Evolutionary conservation across 2,888 invertebrate genomes (phyloP).

Genomic region (Tineola bisselliella): DNA sequence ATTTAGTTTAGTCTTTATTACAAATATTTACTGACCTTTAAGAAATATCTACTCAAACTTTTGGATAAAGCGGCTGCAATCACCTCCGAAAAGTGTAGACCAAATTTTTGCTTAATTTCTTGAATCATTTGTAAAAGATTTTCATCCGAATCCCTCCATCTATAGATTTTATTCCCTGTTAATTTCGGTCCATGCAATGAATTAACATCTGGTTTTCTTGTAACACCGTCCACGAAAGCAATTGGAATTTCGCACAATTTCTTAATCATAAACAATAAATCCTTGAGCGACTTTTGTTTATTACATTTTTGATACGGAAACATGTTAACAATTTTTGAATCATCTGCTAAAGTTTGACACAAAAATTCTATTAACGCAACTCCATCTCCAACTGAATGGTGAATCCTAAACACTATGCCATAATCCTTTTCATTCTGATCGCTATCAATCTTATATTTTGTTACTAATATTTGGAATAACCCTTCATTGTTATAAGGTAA

Average conservation of each 20-base stretch:
- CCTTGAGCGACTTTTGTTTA: constrained; percentile 20
- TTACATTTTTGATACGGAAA: constrained; percentile 24
- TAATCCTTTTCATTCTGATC: constrained; percentile 25
- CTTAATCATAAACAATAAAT: constrained; percentile 27
- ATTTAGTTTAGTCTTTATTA: not conserved
- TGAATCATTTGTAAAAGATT: constrained; percentile 40
- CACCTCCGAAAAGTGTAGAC: constrained; percentile 52
- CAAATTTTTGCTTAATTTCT: constrained; percentile 33
- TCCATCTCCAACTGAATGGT: constrained; percentile 67
- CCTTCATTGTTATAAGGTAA: constrained; percentile 54
- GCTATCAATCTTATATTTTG: constrained; percentile 28
- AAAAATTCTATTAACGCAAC: constrained; percentile 57
- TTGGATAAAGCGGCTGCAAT: constrained; percentile 54
- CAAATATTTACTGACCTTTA: constrained; percentile 29
- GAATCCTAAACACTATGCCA: constrained; percentile 61
- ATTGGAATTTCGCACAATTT: constrained; percentile 29
- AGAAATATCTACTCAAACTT: constrained; percentile 49
- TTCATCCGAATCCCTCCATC: constrained; percentile 42
- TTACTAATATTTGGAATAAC: constrained; percentile 62
- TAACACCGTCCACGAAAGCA: constrained; percentile 30
- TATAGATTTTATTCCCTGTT: constrained; percentile 46
- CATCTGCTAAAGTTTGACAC: constrained; percentile 50
- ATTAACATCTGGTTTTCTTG: constrained; percentile 42
- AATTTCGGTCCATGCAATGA: constrained; percentile 50
- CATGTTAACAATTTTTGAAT: constrained; percentile 22